Evolutionary conservation across 2,888 invertebrate species (phyloP), one percentile per base, ranked within the genome.

Genomic region (Disparrhopalites patrizii): DNA sequence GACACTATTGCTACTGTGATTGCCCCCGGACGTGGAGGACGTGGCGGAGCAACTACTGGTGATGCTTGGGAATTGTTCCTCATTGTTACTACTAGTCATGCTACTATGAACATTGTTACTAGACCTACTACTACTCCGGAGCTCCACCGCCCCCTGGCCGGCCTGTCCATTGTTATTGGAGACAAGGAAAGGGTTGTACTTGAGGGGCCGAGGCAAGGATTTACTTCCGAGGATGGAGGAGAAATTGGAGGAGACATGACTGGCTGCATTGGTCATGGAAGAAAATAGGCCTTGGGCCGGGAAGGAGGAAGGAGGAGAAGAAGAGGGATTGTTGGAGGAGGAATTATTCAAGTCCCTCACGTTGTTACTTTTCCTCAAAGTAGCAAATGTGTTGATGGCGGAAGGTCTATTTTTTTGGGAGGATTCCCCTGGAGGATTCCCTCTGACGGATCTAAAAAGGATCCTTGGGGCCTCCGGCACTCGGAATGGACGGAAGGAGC

Each of bases 391-490:
- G n/a, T n/a, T n/a, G n/a, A n/a, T n/a, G n/a, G n/a, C n/a, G n/a
- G n/a, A n/a, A n/a, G n/a, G n/a, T n/a, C n/a, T n/a, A n/a, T n/a
- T n/a, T n/a, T n/a, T n/a, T n/a, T n/a, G n/a, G n/a, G n/a, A n/a
- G n/a, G n/a, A n/a, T n/a, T n/a, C n/a, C n/a, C n/a, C 51, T 50
- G 51, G 51, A n/a, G 18, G n/a, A n/a, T n/a, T 72, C 33, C 70
- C 70, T 47, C 75, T 68, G 27, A 75, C 71, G n/a, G 73, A 73
- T 10, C 70, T 65, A 55, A 75, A 75, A 5, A 75, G 68, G 43
- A 75, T 71, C 70, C 71, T 66, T 0, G 73, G 71, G 2, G 72
- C 75, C 60, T 75, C 73, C 8, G 73, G 73, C 68, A 73, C 62
- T 31, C 73, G 64, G 58, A 71, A 73, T 40, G 73, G 75, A 51